phyloP scores from a whole-genome alignment of 2,888 invertebrate species.

The Hirudinaria manillensis region DNA sequence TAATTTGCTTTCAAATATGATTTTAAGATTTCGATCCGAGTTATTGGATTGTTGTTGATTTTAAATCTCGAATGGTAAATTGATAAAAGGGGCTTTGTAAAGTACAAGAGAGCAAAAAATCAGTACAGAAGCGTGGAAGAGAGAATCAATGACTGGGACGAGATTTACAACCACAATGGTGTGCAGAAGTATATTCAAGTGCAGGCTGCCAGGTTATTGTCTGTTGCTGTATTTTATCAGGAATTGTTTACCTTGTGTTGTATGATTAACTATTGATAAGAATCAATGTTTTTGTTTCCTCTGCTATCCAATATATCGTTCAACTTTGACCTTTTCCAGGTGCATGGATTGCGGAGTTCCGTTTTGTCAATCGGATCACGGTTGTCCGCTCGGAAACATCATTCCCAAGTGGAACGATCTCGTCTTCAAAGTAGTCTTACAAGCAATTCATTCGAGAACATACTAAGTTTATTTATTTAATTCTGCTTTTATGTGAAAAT shows the following conservation, averaged over 20 bases:
- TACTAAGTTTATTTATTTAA: neutral
- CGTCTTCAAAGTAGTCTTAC: slow-evolving; percentile 63
- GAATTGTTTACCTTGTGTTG: neutral
- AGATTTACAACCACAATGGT: slow-evolving; percentile 80
- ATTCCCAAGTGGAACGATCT: slow-evolving; percentile 99
- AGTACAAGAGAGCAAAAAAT: slow-evolving; percentile 81
- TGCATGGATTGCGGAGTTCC: slow-evolving; percentile 99
- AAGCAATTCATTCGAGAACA: neutral
- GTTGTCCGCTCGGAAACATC: slow-evolving; percentile 94
- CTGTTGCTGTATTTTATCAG: neutral
- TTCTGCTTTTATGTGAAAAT: neutral
- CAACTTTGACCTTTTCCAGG: slow-evolving; percentile 42
- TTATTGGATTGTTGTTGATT: too few species aligned
- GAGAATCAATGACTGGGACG: slow-evolving; percentile 88
- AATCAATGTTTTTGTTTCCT: neutral
- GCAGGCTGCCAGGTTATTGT: slow-evolving; percentile 57
- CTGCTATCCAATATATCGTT: too few species aligned
- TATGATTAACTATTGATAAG: neutral
- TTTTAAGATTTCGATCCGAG: too few species aligned
- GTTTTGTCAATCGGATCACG: slow-evolving; percentile 87
- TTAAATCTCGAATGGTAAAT: neutral
- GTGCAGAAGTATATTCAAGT: slow-evolving; percentile 70
- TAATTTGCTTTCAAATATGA: too few species aligned
- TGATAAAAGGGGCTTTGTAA: slow-evolving; percentile 76
- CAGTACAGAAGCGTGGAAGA: slow-evolving; percentile 79